Conservation (phyloP, 1,140 invertebrate species). For the Contarinia nasturtii region DNA sequence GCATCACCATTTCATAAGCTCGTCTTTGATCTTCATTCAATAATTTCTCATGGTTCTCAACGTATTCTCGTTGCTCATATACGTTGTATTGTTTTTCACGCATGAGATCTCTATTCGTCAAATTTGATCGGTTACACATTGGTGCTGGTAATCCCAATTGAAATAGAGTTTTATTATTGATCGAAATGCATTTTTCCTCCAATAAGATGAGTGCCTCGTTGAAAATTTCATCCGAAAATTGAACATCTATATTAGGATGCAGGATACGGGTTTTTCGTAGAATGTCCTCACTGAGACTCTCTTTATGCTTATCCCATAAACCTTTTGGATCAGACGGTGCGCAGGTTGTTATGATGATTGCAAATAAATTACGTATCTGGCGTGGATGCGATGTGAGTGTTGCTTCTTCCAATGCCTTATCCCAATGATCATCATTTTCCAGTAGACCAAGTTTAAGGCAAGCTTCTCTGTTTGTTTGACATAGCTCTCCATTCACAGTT, state of each 20-base stretch:
- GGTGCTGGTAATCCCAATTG: constrained; percentile 15
- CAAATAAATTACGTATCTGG: constrained; percentile 24
- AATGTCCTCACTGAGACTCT: constrained; percentile 12
- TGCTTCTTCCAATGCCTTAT: constrained; percentile 15
- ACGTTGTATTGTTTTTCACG: constrained; percentile 9
- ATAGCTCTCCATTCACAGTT: constrained; percentile 20
- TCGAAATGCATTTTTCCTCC: constrained; percentile 15
- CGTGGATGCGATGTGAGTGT: constrained; percentile 12
- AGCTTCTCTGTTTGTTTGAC: constrained; percentile 19
- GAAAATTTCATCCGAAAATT: constrained; percentile 7
- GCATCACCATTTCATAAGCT: constrained; percentile 9
- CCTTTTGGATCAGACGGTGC: constrained; percentile 12
- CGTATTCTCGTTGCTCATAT: constrained; percentile 5
- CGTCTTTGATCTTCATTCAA: constrained; percentile 6
- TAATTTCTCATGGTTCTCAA: constrained; percentile 5
- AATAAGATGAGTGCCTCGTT: constrained; percentile 18
- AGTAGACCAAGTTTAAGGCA: constrained; percentile 20
- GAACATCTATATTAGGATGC: constrained; percentile 1
- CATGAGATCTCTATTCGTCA: not conserved
- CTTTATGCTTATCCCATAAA: constrained; percentile 19
- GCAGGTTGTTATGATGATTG: constrained; percentile 18
- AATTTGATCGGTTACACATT: not conserved
- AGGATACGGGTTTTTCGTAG: constrained; percentile 17
- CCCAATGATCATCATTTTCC: constrained; percentile 19
- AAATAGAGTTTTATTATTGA: constrained; percentile 10